Evolutionary conservation across 1,140 invertebrate species (phyloP).

Genomic region (Drosophila paulistorum): DNA sequence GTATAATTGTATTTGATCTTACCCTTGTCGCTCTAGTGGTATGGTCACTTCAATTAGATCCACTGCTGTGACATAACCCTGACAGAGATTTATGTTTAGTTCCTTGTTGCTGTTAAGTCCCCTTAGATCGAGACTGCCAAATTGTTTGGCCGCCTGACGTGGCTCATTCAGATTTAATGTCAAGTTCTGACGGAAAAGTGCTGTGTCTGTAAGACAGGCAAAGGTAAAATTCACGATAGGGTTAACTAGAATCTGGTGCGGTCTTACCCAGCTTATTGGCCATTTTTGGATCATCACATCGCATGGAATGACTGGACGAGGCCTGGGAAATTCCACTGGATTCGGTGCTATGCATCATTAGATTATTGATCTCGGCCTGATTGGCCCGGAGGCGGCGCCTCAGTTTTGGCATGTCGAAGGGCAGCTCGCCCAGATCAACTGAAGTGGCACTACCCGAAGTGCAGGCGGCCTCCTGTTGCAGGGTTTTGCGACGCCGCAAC

Average conservation of each 20-base stretch:
- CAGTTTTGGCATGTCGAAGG: conserved; percentile 95
- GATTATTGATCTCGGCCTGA: conserved; percentile 76
- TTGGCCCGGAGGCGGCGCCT: conserved; percentile 85
- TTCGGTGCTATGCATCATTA: conserved; percentile 85
- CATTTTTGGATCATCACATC: conserved; percentile 86
- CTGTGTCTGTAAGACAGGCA: conserved; percentile 60
- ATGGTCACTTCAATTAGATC: conserved; percentile 91
- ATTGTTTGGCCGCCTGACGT: conserved; percentile 72
- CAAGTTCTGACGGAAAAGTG: conserved; percentile 87
- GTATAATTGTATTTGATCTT: conserved; percentile 23
- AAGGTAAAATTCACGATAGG: too few species aligned
- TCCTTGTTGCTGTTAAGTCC: conserved; percentile 77
- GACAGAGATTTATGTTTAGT: conserved; percentile 85
- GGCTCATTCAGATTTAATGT: conserved; percentile 88
- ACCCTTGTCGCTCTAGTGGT: conserved; percentile 94
- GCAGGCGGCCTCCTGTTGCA: conserved; percentile 83
- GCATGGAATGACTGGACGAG: conserved; percentile 90
- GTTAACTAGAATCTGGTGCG: too few species aligned
- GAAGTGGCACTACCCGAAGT: conserved; percentile 89
- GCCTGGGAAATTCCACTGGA: conserved; percentile 89
- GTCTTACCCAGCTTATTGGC: conserved; percentile 70
- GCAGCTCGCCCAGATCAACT: conserved; percentile 90
- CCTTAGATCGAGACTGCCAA: conserved; percentile 76
- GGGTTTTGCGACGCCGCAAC: conserved; percentile 87
- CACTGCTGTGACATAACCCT: conserved; percentile 85